A percentile compares a stretch with the other conserved stretches of the same genome.
phyloP scores from a whole-genome alignment of 2,113 vertebrate genomes.

The Centrocercus urophasianus region DNA sequence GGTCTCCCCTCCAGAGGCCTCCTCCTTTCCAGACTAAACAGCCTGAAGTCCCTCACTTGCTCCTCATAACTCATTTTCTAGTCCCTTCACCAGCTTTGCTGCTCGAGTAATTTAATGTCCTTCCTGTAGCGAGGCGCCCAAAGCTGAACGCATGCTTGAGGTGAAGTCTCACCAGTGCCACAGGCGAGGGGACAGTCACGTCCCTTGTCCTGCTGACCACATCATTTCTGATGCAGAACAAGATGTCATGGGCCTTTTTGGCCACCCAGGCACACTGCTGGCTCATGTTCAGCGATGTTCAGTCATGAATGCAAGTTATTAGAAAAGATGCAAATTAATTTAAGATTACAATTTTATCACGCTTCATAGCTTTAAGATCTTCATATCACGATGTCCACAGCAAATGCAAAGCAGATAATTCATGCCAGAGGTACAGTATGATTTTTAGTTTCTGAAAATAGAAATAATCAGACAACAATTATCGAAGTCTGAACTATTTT shows the following conservation, averaged over 20 bases:
- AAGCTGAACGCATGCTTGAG: neutral
- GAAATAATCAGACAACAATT: neutral
- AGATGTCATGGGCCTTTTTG: neutral
- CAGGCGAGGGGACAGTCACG: neutral
- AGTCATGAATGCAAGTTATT: neutral
- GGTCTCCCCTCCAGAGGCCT: neutral
- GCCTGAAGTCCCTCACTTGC: neutral
- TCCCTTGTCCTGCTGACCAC: neutral
- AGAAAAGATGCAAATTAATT: neutral
- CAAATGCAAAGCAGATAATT: neutral
- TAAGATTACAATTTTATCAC: neutral
- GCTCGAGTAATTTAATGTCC: neutral
- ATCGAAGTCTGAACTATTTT: neutral
- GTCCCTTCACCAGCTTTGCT: neutral
- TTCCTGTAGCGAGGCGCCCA: neutral
- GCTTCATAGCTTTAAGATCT: neutral
- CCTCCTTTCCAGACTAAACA: neutral
- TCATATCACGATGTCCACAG: neutral
- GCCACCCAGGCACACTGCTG: neutral
- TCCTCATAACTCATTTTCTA: neutral
- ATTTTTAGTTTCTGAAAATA: neutral
- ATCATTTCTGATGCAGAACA: neutral
- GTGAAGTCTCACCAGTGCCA: neutral
- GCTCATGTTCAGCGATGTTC: neutral
- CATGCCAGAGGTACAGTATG: neutral